These are phyloP conservation scores for Meloe dianella DNA, from an alignment of 2,888 invertebrate species.

Conservation along the genomic window DNA sequence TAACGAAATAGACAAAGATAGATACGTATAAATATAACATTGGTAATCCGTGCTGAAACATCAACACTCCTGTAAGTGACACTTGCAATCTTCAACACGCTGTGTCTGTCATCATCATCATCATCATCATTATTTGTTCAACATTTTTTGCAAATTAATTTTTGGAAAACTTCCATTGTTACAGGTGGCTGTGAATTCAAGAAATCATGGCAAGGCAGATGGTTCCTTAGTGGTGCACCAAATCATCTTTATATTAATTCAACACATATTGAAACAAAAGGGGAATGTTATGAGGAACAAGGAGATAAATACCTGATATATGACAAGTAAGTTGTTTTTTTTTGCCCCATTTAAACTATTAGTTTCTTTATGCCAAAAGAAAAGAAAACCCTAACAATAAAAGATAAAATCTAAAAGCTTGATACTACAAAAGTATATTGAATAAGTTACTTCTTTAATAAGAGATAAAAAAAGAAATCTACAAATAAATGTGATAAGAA, in stretches of 20 bases:
- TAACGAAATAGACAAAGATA: not conserved
- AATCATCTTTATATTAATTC: constrained; percentile 67
- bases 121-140: not conserved
- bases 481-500: constrained; percentile 17
- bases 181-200: constrained; percentile 75
- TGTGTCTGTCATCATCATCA: not conserved
- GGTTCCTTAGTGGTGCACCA: constrained; percentile 75
- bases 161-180: constrained; percentile 45
- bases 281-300: constrained; percentile 70
- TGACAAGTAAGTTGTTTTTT: constrained; percentile 65
- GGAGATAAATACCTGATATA: constrained; percentile 72
- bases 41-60: constrained; percentile 25
- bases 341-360: no score
- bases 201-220: constrained; percentile 71
- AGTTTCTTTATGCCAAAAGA: no score
- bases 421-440: no score
- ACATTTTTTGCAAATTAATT: not conserved
- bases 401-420: no score
- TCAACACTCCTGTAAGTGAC: constrained; percentile 19
- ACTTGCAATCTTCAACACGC: not conserved
- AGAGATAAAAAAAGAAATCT: no score
- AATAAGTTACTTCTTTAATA: no score
- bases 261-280: constrained; percentile 71
- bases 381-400: no score
- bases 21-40: no score